Evolutionary conservation across 2,113 vertebrate species (phyloP).

Genomic region (Ciconia stormi): DNA sequence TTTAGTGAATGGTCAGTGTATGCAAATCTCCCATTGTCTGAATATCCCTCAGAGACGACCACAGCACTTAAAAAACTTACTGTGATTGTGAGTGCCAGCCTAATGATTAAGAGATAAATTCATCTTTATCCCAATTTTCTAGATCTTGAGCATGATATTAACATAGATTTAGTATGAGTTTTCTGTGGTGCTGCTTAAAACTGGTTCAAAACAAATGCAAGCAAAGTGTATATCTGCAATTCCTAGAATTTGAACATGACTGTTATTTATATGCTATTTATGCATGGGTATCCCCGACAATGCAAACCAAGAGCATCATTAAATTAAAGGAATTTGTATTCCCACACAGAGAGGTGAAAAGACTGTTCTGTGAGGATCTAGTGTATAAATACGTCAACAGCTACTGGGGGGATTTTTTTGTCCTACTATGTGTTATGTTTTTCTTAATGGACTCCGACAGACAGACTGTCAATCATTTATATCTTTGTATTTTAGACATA

Average conservation of each 20-base stretch:
- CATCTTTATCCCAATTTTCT: neutral
- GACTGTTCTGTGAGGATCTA: neutral
- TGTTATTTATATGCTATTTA: neutral
- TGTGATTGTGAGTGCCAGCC: neutral
- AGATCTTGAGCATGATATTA: neutral
- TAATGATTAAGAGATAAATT: neutral
- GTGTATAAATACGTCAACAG: conserved; percentile 17
- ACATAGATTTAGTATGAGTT: neutral
- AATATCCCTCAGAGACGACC: neutral
- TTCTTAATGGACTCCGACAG: neutral
- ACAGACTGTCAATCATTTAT: neutral
- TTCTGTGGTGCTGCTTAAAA: neutral
- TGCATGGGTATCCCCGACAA: neutral
- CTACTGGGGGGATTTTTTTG: neutral
- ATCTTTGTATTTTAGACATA: neutral
- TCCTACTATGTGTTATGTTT: neutral
- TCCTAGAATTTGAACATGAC: neutral
- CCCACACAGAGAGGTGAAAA: neutral
- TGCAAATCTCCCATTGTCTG: neutral
- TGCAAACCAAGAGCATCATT: conserved; percentile 10
- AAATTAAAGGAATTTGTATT: conserved; percentile 29
- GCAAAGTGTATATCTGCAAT: neutral
- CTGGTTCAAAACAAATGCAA: neutral
- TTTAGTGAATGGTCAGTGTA: neutral
- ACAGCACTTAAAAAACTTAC: neutral